Percentiles rank a stretch among this genome's conserved stretches.
These are phyloP conservation scores for Stenotaenia linearis DNA, from an alignment of 2,888 invertebrate genomes.

Conservation along the genomic window DNA sequence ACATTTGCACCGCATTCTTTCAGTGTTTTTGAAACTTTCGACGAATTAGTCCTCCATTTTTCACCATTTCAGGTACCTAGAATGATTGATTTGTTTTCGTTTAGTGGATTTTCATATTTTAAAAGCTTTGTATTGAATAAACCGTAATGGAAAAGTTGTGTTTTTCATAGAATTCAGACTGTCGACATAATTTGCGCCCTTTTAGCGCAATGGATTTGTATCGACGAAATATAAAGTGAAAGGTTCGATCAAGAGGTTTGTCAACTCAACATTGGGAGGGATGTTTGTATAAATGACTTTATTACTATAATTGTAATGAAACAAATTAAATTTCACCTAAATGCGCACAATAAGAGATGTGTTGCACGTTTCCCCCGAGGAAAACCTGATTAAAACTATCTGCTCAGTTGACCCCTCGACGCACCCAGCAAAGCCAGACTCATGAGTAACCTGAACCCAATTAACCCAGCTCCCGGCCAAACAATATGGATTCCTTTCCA, in stretches of 20 bases:
- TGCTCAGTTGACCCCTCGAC: neutral
- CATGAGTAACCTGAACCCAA: neutral
- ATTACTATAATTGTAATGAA: neutral
- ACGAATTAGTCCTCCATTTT: neutral
- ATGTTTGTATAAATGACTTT: neutral
- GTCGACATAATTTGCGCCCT: neutral
- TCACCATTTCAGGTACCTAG: neutral
- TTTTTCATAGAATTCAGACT: neutral
- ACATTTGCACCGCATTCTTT: neutral
- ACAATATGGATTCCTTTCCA: too few species aligned
- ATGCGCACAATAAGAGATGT: neutral
- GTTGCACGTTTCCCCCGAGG: neutral
- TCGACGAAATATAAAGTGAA: neutral
- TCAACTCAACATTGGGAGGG: neutral
- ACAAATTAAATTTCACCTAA: neutral
- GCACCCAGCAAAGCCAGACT: neutral
- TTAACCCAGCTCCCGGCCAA: neutral
- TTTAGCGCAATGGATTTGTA: neutral
- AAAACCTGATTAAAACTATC: neutral
- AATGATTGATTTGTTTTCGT: neutral
- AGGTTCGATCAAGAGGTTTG: neutral
- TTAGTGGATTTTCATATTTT: neutral
- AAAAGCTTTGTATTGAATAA: neutral
- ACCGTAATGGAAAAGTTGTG: neutral
- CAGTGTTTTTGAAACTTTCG: neutral